Base-by-base conservation (phyloP, 2,888 invertebrate genomes). In the Caenorhabditis doughertyi region DNA sequence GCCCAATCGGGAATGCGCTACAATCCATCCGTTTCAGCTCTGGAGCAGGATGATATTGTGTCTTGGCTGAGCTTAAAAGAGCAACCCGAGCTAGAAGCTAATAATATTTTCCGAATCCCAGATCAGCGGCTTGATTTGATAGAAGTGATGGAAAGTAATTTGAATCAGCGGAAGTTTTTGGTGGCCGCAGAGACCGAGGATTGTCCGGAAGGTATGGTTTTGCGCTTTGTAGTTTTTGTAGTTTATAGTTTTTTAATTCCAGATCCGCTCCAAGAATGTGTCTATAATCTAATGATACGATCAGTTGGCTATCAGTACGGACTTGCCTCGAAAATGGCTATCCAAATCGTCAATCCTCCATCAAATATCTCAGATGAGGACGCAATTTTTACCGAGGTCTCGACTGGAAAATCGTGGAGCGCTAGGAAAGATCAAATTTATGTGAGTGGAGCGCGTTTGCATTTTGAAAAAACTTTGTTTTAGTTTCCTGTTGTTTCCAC, bases 401-500 rank as follows among this genome's bases (percentile, higher is more conserved):
- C 65, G 35, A 82, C 81, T n/a, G 82, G 82, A 49, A 81, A 79
- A 56, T 68, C 79, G 2, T 87, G 76, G 80, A 85, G 84, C 35
- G 86, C 85, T 1, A 35, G 86, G 23, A 81, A 74, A 35, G 85
- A 86, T 74, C 84, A 83, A 23, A 82, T 86, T n/a, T 72, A 74
- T 58, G 83, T 83, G n/a, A 64, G 81, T 68, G 23, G 32, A n/a
- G 29, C 13, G 5, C 44, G 8, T 32, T 58, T 32, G 62, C 13
- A 39, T 11, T 53, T 8, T 55, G 16, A 27, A 39, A 3, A 32
- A 21, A 29, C 13, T 0, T 47, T 18, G n/a, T 76, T 81, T 64
- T 95, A 96, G 16, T 98, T 99, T 91, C 98, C 98, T 0, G 94
- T 95, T 0, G 95, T 96, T 0, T 96, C 96, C 71, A 95, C 94